Base-by-base conservation (phyloP, 2,797 vertebrate genomes). In the Astyanax mexicanus region DNA sequence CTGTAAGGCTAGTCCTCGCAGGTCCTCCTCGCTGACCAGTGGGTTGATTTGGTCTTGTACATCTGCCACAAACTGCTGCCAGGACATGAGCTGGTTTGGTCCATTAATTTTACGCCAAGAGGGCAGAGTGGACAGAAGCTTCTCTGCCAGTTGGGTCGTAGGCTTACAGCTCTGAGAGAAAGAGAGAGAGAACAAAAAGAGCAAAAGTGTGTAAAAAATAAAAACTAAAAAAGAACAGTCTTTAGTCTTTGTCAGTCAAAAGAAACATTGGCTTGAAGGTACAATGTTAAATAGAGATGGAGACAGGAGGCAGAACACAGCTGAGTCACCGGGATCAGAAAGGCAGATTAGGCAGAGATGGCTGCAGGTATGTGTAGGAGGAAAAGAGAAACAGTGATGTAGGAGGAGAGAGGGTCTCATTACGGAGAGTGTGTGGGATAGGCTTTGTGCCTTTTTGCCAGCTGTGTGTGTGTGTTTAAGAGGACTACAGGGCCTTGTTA, bases 11-110 rank as follows among this genome's bases (percentile, higher is more conserved):
- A 96, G 90, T 0, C 81, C 87, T 32, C 96, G 86, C 29, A 99
- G 89, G 78, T 96, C 94, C 27, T 96, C 95, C 90, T 97, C 96
- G 21, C 93, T 98, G 86, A 95, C 96, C 84, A 99, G 91, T 0
- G 98, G 98, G 86, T 99, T 99, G 86, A 99, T 93, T 69, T 98
- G 95, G 82, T 99, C 96, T 86, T 98, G 97, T 42, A 97, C 92
- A 1, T 99, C 97, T 0, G 91, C 93, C 8, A 98, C 93, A 81
- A 99, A 99, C 89, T 97, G 96, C 80, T 99, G 97, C 92, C 96
- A 94, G 0, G 98, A 99, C 84, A 95, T 97, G 55, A 99, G 91
- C 89, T 99, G 98, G 88, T 98, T 99, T 55, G 97, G 97, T 11
- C 97, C 97, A 21, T 94, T 96, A 73, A 95, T 87, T 86, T 96